These are phyloP conservation scores for Bombus ignitus DNA, from an alignment of 1,140 invertebrate species.

Conservation along the genomic window DNA sequence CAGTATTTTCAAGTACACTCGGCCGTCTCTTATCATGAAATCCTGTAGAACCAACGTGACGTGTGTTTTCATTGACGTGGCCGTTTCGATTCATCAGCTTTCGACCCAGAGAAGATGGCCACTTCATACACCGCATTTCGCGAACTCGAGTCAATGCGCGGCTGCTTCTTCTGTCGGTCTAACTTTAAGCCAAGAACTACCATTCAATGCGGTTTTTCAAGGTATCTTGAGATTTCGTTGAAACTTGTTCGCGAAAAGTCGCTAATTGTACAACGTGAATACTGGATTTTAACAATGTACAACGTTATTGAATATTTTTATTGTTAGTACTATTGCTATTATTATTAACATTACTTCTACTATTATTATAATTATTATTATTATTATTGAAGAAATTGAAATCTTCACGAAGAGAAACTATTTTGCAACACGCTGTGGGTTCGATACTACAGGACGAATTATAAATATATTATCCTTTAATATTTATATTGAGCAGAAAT, in stretches of 20 bases:
- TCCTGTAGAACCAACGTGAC: not conserved
- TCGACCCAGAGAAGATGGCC: slow-evolving; percentile 7
- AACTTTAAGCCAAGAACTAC: not conserved
- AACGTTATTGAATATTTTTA: too few relatives aligned
- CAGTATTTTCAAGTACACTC: slow-evolving; percentile 33
- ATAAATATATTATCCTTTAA: too few relatives aligned
- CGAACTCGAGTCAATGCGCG: not conserved
- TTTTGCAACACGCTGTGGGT: too few relatives aligned
- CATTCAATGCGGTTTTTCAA: not conserved
- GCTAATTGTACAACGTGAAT: too few relatives aligned
- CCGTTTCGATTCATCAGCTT: slow-evolving; percentile 27
- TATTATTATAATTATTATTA: too few relatives aligned
- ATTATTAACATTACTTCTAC: too few relatives aligned
- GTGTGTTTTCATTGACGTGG: slow-evolving; percentile 30
- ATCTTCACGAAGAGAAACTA: too few relatives aligned
- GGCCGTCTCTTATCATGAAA: not conserved
- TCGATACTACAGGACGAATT: too few relatives aligned
- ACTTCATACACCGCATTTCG: not conserved
- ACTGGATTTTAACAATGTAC: too few relatives aligned
- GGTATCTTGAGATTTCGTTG: not conserved
- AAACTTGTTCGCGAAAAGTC: not conserved
- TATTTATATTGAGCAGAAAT: too few relatives aligned
- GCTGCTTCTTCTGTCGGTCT: not conserved
- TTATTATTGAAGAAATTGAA: too few relatives aligned
- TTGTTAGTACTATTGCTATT: too few relatives aligned